Evolutionary conservation across 2,797 vertebrate genomes (phyloP).

Genomic region (Anguilla megastoma): DNA sequence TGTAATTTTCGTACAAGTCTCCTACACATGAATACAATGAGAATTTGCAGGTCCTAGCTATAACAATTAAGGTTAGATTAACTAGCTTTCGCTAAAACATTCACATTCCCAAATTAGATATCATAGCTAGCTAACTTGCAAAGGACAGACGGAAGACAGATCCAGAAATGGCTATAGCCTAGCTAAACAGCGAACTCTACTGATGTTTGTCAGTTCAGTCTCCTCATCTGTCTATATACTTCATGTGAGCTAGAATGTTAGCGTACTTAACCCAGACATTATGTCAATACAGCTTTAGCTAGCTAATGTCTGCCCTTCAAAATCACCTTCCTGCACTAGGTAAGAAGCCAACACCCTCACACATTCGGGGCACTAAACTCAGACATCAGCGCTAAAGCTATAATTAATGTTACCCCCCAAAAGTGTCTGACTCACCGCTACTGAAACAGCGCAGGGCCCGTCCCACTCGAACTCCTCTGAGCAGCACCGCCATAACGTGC

Average conservation of each 20-base stretch:
- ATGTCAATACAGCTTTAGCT: background rate
- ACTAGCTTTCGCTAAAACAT: background rate
- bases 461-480: conserved; percentile 9
- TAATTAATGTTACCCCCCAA: background rate
- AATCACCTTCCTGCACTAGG: conserved; percentile 56
- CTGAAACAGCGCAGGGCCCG: background rate
- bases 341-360: background rate
- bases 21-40: too few relatives aligned
- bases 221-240: background rate
- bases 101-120: background rate
- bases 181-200: background rate
- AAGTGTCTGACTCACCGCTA: background rate
- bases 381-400: background rate
- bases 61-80: background rate
- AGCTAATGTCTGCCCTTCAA: conserved; percentile 60
- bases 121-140: background rate
- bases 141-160: background rate
- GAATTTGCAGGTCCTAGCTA: background rate
- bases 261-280: background rate
- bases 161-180: background rate
- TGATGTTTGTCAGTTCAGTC: background rate
- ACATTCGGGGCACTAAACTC: background rate
- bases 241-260: background rate
- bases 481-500: conserved; percentile 16
- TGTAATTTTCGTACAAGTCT: too few relatives aligned